Evolutionary conservation across 2,888 invertebrate genomes (phyloP).

Genomic region (Rotaria macrura): DNA sequence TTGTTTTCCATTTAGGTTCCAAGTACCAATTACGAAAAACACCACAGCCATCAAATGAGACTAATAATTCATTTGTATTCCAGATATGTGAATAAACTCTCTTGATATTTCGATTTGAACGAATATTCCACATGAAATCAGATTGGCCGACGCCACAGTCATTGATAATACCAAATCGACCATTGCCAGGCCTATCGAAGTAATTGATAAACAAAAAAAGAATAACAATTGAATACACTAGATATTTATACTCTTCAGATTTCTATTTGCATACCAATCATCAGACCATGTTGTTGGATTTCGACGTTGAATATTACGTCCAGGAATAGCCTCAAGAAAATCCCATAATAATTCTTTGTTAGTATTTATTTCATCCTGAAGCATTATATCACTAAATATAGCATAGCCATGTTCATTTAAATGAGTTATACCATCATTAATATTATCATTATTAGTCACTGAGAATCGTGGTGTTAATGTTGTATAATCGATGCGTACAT

Average conservation of each 20-base stretch:
- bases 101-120: not conserved
- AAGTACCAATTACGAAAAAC: not conserved
- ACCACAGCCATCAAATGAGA: not conserved
- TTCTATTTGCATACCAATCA: not conserved
- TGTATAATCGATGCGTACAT: not conserved
- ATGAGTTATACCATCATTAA: not conserved
- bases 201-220: too few relatives aligned
- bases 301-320: not conserved
- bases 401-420: constrained; percentile 20
- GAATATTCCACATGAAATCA: not conserved
- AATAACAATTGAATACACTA: too few relatives aligned
- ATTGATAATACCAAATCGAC: not conserved
- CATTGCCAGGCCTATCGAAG: not conserved
- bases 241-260: too few relatives aligned
- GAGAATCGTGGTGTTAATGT: not conserved
- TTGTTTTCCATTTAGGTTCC: not conserved
- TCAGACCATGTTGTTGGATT: not conserved
- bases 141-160: not conserved
- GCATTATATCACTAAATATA: not conserved
- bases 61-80: not conserved
- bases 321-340: not conserved
- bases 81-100: not conserved
- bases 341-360: constrained; percentile 10
- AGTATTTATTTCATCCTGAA: not conserved
- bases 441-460: not conserved